These are phyloP conservation scores for Lasioglossum morio DNA, from an alignment of 2,888 invertebrate genomes.

Conservation along the genomic window DNA sequence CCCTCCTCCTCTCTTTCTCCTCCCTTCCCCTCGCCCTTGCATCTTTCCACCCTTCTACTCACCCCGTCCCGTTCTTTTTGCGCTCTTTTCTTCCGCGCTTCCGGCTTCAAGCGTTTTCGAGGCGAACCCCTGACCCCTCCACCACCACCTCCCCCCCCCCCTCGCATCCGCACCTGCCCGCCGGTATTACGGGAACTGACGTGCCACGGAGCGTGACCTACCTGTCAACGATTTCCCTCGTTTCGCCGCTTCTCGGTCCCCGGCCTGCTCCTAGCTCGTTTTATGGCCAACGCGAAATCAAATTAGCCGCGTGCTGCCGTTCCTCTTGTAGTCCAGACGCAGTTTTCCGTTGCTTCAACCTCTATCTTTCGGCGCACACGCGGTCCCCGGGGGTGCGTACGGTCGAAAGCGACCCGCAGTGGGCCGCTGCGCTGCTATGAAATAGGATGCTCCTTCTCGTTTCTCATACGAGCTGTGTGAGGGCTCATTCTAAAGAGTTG, in stretches of 20 bases:
- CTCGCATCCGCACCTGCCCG: conserved; percentile 9
- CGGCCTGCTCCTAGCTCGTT: background rate
- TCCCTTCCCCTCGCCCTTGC: background rate
- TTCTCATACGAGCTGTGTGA: too few relatives aligned
- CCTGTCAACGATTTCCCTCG: conserved; percentile 60
- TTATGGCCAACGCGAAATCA: conserved; percentile 12
- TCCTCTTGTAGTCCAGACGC: background rate
- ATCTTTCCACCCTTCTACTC: conserved; percentile 3
- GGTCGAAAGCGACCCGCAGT: background rate
- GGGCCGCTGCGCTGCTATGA: too few relatives aligned
- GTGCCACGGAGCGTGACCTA: conserved; percentile 65
- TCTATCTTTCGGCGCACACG: background rate
- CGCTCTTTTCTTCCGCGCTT: conserved; percentile 29
- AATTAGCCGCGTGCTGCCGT: conserved; percentile 14
- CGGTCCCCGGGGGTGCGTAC: background rate
- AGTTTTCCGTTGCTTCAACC: background rate
- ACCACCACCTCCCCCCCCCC: conserved; percentile 19
- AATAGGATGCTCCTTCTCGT: too few relatives aligned
- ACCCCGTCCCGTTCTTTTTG: conserved; percentile 21
- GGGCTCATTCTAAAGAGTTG: too few relatives aligned
- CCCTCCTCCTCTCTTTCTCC: conserved; percentile 1
- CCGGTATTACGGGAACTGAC: conserved; percentile 54
- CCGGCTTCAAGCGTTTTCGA: conserved; percentile 37
- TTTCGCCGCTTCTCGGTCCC: conserved; percentile 2
- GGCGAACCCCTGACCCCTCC: conserved; percentile 32